phyloP scores from a whole-genome alignment of 2,888 invertebrate genomes.

The Choristoneura rosaceana region DNA sequence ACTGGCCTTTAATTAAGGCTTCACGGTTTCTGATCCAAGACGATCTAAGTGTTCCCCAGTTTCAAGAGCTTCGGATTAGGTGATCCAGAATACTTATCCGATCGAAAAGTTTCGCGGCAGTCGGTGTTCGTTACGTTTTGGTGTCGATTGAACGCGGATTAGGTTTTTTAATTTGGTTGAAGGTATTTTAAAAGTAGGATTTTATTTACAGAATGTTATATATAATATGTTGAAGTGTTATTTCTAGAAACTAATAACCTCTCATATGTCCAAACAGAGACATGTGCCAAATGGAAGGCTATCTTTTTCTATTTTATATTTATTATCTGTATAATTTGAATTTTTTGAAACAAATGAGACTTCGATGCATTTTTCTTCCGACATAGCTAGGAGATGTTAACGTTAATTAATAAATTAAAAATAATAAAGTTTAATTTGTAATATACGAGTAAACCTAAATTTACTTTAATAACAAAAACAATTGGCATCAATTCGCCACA shows the following conservation, averaged over 20 bases:
- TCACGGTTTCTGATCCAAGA: conserved; percentile 14
- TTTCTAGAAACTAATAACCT: no score
- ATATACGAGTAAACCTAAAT: no score
- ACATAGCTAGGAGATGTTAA: no score
- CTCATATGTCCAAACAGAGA: no score
- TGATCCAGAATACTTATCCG: conserved; percentile 8
- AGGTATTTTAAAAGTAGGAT: neutral
- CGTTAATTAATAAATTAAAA: no score
- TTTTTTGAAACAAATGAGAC: no score
- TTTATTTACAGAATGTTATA: neutral
- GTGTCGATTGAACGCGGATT: neutral
- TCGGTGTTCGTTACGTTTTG: neutral
- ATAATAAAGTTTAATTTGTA: no score
- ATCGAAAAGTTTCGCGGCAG: conserved; percentile 11
- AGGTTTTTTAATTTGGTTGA: neutral
- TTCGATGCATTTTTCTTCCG: no score
- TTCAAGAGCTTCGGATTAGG: conserved; percentile 22
- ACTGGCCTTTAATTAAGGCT: conserved; percentile 22
- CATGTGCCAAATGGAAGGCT: no score
- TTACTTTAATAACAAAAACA: neutral
- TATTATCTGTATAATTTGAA: no score
- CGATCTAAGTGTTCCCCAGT: conserved; percentile 19
- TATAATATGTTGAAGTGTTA: no score
- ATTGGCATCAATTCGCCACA: neutral
- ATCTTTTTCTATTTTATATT: no score